Evolutionary conservation across 1,140 invertebrate species (phyloP), one percentile per base, ranked within the genome.

Genomic region (Anthonomus grandis): DNA sequence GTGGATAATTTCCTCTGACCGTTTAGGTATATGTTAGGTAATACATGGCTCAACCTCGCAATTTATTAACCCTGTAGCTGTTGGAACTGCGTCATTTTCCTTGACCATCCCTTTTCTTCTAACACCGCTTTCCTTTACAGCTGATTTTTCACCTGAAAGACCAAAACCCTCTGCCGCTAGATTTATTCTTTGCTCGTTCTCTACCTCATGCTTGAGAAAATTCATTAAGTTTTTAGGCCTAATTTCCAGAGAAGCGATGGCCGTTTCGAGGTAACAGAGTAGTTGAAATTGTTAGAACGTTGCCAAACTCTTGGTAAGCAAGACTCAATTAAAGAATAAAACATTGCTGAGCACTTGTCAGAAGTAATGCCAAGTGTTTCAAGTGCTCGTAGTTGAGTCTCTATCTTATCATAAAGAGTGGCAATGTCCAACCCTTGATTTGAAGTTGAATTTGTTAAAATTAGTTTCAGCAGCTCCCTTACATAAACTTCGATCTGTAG

Each of bases 371-470:
- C 23, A 21, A 62, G 17, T 23, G 44, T 37, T 24, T 61, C 12
- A 61, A 42, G 9, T 58, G 61, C 23, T 65, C 62, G 2, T 63
- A 24, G 25, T 54, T 42, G 19, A 64, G 58, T 4, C n/a, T n/a
- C n/a, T n/a, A n/a, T n/a, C n/a, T n/a, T n/a, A n/a, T n/a, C n/a
- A n/a, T n/a, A n/a, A n/a, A n/a, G n/a, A n/a, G n/a, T n/a, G n/a
- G n/a, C n/a, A n/a, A n/a, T n/a, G n/a, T n/a, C n/a, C n/a, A n/a
- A n/a, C n/a, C n/a, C n/a, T n/a, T n/a, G n/a, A n/a, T n/a, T n/a
- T n/a, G n/a, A n/a, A n/a, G n/a, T n/a, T n/a, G n/a, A n/a, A n/a
- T n/a, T n/a, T n/a, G n/a, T n/a, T n/a, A n/a, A n/a, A n/a, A n/a
- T n/a, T n/a, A n/a, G n/a, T n/a, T n/a, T n/a, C n/a, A n/a, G n/a